Evolutionary conservation across 2,113 vertebrate species (phyloP), one percentile per base, ranked within the genome.

Genomic region (Myiagra hebetior): DNA sequence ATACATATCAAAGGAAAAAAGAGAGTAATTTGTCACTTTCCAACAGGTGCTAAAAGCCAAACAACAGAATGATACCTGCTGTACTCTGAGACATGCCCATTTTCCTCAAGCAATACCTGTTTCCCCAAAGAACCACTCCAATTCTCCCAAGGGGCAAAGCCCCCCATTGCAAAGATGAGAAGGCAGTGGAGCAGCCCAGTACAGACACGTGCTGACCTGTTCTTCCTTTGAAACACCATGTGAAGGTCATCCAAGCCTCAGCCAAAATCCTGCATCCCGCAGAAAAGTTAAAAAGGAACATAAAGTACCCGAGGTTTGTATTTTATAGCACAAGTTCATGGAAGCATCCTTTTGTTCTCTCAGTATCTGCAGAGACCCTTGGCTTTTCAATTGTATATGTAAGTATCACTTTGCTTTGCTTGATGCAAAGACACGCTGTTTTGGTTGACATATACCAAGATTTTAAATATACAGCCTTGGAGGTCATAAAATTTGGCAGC

Each of bases 121-220:
- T 74, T 83, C 21, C 46, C 69, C 2, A 5, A 80, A 91, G 26
- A 44, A 18, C 9, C 41, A 44, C 7, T 16, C 53, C 50, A 31
- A 8, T 24, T 65, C 60, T 65, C 44, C 33, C 13, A 5, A 46
- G 18, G 21, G 46, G 33, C 10, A 83, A 82, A 82, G 15, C 37
- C 52, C 52, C 50, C 6, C 0, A 0, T 5, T 56, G 39, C 39
- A 30, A 15, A 31, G 46, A 30, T 0, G 0, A 55, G n/a, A 42
- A 70, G 6, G n/a, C 52, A 75, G 44, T 5, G 7, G 9, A 65
- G 46, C 5, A 9, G 44, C 11, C 11, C 24, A 23, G 30, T 21
- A 59, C 33, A 55, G 52, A 46, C 7, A 13, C 46, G 57, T 62
- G 53, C 62, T 72, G 50, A 31, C 42, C 35, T 28, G 19, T 17